Evolutionary conservation across 2,113 vertebrate genomes (phyloP).

Genomic region (Ctenomys sociabilis): DNA sequence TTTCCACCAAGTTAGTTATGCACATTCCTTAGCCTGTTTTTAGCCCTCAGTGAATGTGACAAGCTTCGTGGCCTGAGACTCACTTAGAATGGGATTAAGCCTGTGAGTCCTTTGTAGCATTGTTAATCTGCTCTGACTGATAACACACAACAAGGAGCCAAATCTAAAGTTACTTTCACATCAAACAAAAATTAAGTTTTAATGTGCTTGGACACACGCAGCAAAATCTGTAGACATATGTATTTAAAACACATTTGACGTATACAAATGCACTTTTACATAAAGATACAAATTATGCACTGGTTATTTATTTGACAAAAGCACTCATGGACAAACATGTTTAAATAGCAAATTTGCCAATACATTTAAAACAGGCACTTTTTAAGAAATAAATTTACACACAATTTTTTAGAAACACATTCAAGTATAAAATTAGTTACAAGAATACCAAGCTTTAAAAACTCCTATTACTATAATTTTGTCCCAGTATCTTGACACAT

Average conservation of each 20-base stretch:
- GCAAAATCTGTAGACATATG: slow-evolving; percentile 42
- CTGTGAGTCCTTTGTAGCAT: too few species aligned
- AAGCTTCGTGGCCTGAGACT: too few species aligned
- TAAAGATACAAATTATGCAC: slow-evolving; percentile 61
- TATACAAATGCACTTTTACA: slow-evolving; percentile 59
- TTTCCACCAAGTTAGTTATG: too few species aligned
- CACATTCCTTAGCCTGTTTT: too few species aligned
- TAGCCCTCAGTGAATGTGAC: too few species aligned
- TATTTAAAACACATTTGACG: slow-evolving; percentile 63
- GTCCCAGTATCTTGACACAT: slow-evolving; percentile 13
- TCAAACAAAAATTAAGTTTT: slow-evolving; percentile 69
- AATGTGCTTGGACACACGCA: slow-evolving; percentile 53
- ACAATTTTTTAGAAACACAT: slow-evolving; percentile 47
- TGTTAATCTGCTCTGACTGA: too few species aligned
- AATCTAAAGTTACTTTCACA: slow-evolving; percentile 56
- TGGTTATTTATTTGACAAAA: slow-evolving; percentile 64
- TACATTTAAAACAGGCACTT: slow-evolving; percentile 28
- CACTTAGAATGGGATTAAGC: too few species aligned
- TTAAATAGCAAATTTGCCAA: slow-evolving; percentile 57
- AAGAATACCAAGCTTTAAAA: slow-evolving; percentile 38
- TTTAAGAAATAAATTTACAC: not conserved
- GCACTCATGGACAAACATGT: slow-evolving; percentile 24
- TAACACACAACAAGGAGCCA: not conserved
- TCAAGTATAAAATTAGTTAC: slow-evolving; percentile 34
- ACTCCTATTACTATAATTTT: not conserved